phyloP scores from a whole-genome alignment of 2,113 vertebrate genomes.

The Ictalurus punctatus region DNA sequence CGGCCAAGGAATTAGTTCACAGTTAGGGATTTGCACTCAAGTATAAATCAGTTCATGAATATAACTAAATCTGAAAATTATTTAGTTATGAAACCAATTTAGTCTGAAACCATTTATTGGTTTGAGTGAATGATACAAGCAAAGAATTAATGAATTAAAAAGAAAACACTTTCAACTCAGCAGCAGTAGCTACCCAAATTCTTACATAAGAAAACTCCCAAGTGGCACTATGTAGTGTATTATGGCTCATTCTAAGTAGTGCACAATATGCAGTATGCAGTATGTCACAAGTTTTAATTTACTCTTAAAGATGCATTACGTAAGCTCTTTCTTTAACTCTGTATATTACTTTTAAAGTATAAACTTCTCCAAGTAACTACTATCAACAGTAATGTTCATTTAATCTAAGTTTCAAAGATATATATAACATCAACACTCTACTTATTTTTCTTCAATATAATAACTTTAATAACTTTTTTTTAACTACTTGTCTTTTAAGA shows the following conservation, averaged over 20 bases:
- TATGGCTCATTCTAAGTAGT: background rate
- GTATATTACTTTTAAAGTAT: background rate
- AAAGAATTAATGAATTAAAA: background rate
- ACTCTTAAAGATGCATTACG: background rate
- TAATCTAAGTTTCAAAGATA: background rate
- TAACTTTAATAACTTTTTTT: background rate
- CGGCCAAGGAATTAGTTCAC: background rate
- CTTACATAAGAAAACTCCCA: background rate
- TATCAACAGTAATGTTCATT: background rate
- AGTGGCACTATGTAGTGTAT: background rate
- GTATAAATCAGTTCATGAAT: background rate
- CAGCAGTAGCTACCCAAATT: background rate
- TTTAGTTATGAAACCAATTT: no score
- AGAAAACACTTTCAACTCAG: background rate
- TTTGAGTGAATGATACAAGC: background rate
- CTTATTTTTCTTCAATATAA: background rate
- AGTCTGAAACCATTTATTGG: background rate
- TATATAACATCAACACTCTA: background rate
- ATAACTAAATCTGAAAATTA: background rate
- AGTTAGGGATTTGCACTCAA: background rate
- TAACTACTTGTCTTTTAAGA: background rate
- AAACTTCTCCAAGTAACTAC: background rate
- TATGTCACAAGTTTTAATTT: background rate
- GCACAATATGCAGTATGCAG: background rate
- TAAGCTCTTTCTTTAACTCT: background rate